Evolutionary conservation across 1,140 invertebrate genomes (phyloP), one percentile per base, ranked within the genome.

Genomic region (Magallana angulata): DNA sequence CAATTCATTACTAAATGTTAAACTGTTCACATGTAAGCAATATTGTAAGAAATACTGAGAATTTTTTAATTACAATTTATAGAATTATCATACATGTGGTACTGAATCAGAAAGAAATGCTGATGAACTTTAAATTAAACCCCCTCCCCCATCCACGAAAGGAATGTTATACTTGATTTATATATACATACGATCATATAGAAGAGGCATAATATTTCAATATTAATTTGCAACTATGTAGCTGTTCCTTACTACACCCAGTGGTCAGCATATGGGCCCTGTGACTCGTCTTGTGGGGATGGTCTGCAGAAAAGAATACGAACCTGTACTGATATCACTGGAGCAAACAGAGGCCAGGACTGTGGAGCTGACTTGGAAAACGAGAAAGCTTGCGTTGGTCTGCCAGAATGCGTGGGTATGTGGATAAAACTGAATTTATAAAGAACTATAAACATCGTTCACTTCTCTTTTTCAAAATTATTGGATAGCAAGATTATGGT

Each of bases 261-360:
- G 18, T 81, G 80, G 80, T 81, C 80, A 14, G 7, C 30, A 48
- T 81, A 36, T 24, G 80, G 80, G 14, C 12, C 80, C 11, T 81
- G 80, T 81, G 80, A 81, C 36, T 12, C 14, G 16, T 12, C 6
- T 56, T 81, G 80, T 81, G 80, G 80, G 11, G 80, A 81, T 81
- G 80, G 36, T 36, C 11, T 81, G 5, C 11, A n/a, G 24, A 81
- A 4, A 56, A 14, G 80, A 14, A 81, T 48, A 81, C 80, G 80
- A 8, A 56, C 16, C 80, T 81, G 80, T 56, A 81, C 80, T 48
- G 80, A 81, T n/a, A 24, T 81, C 80, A 81, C 36, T 18, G 80
- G 80, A n/a, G 80, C 80, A 56, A 18, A 48, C 7, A 11, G 80
- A 56, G 56, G 36, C 36, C 9, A 7, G 30, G 80, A 81, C 5